A percentile compares a stretch with the other conserved stretches of the same genome.
Conservation (phyloP, 2,797 vertebrate genomes). For the Phylloscopus collybita region DNA sequence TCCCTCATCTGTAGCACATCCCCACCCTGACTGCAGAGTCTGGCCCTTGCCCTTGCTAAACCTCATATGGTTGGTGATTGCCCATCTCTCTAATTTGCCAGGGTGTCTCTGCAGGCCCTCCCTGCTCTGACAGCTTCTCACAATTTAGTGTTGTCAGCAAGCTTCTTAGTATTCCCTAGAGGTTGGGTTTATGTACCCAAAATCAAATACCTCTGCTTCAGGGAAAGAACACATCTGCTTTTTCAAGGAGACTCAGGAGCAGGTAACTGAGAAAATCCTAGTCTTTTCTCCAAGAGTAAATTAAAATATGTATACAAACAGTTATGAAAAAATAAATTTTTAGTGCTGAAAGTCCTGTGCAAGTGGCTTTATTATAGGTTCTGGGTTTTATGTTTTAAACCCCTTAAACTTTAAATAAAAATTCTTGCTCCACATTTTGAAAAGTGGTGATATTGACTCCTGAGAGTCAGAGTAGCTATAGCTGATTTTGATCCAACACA, state of each 20-base stretch:
- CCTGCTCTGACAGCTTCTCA: background rate
- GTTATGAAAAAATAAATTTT: background rate
- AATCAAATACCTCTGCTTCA: background rate
- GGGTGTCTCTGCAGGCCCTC: background rate
- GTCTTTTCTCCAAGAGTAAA: background rate
- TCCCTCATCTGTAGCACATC: background rate
- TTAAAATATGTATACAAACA: background rate
- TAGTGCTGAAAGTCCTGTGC: background rate
- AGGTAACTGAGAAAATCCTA: background rate
- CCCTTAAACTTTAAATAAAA: background rate
- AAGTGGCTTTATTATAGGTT: background rate
- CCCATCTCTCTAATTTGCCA: background rate
- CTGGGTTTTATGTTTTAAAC: background rate
- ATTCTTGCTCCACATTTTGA: background rate
- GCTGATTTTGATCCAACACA: background rate
- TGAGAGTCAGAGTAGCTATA: background rate
- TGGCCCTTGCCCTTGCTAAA: background rate
- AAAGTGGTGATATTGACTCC: background rate
- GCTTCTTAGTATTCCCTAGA: background rate
- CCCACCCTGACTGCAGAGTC: background rate
- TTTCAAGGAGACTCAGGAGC: background rate
- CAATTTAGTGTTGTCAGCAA: background rate
- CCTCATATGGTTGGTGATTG: background rate
- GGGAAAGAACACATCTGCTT: background rate
- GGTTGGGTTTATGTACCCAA: background rate